A percentile compares a stretch with the other conserved stretches of the same genome.
Evolutionary conservation across 2,797 vertebrate species (phyloP).

Genomic region (Orientallactaga sibirica): DNA sequence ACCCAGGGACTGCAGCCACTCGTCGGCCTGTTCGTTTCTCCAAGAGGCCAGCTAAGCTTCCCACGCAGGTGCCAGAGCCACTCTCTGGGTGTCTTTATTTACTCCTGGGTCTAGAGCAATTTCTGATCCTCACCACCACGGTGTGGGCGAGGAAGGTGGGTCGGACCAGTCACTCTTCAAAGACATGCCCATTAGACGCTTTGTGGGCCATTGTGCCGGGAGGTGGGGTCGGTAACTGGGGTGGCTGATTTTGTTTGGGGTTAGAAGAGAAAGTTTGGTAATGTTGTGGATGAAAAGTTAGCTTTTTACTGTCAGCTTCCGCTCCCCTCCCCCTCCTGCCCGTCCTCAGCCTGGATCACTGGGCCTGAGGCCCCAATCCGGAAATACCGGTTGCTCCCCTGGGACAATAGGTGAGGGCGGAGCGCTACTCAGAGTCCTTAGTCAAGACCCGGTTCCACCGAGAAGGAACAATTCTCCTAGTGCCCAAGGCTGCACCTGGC

Average conservation of each 20-base stretch:
- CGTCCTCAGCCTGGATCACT: conserved; percentile 34
- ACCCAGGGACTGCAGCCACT: neutral
- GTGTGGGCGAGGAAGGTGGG: neutral
- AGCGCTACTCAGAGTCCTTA: conserved; percentile 34
- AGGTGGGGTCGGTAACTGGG: too few relatives aligned
- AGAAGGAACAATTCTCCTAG: too few relatives aligned
- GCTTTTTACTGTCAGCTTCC: conserved; percentile 31
- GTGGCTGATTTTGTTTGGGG: neutral
- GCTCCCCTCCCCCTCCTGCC: conserved; percentile 45
- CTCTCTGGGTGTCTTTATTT: neutral
- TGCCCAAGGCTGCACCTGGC: neutral
- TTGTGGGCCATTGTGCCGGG: neutral
- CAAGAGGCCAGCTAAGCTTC: neutral
- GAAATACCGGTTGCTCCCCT: conserved; percentile 86
- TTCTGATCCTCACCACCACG: neutral
- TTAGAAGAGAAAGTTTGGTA: neutral
- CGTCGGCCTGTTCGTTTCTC: neutral
- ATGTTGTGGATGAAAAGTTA: conserved; percentile 30
- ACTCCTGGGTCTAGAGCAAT: neutral
- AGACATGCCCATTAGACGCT: neutral
- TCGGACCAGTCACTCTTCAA: neutral
- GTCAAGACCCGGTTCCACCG: conserved; percentile 61
- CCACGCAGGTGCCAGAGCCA: neutral
- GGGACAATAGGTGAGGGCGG: conserved; percentile 75
- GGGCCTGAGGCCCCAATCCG: conserved; percentile 77